Base-by-base conservation (phyloP, 2,113 vertebrate genomes). In the Amazona guildingii region DNA sequence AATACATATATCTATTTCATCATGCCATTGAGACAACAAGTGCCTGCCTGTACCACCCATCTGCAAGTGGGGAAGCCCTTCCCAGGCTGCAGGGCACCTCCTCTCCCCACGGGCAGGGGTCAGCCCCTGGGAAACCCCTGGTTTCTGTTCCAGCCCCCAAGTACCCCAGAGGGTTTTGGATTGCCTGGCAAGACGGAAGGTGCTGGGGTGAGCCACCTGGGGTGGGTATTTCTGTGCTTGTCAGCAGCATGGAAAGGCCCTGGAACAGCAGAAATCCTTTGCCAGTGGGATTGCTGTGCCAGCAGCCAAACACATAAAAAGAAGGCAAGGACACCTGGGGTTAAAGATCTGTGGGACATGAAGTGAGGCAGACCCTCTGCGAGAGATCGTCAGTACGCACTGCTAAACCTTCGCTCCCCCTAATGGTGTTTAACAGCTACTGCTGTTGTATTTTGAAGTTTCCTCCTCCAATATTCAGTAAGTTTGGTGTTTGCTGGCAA, bases 151-250 rank as follows among this genome's bases (percentile, higher is more conserved):
- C 52, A 85, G 57, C 12, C 5, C 8, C 20, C 31, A 63, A 6
- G 18, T 17, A 78, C 7, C 10, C 9, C 0, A 2, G 17, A 54
- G 18, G 16, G 27, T 29, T 88, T 83, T 43, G 23, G 19, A 43
- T 23, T 31, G 8, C 31, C 57, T 1, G 1, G 33, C 10, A 72
- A 48, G 23, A 33, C 1, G 2, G 10, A 59, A 13, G 35, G 27
- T 14, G 0, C 25, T 39, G 33, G 35, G 14, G 6, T 0, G 1
- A 85, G 67, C 55, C 72, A 66, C 54, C 37, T 15, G 17, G 11
- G 12, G 31, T 54, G 33, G 52, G 31, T 63, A 79, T 79, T 85
- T 70, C 48, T 23, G 59, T 0, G 0, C 37, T 33, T 63, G 23
- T 18, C 3, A 4, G 41, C 20, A 79, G 51, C 39, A 61, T 11